Conservation (phyloP, 1,140 invertebrate genomes). For the Mya arenaria region DNA sequence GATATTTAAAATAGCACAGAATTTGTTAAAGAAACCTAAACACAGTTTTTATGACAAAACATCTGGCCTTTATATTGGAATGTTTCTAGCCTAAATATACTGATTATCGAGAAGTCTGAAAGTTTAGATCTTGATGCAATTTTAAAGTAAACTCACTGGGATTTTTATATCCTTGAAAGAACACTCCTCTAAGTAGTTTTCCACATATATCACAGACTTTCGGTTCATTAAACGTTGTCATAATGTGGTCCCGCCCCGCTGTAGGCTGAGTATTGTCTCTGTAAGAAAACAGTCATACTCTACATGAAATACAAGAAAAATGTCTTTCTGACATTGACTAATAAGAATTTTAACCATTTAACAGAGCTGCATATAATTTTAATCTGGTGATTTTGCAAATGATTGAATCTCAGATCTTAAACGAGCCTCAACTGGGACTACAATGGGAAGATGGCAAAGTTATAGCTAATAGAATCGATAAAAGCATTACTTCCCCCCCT, state of each 20-base stretch:
- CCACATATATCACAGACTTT: slow-evolving; percentile 79
- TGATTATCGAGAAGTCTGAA: neutral
- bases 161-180: slow-evolving; percentile 85
- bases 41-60: neutral
- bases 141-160: slow-evolving; percentile 69
- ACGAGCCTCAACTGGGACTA: too few species aligned
- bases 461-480: too few species aligned
- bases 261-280: slow-evolving; percentile 94
- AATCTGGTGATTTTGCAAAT: too few species aligned
- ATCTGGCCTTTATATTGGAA: neutral
- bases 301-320: too few species aligned
- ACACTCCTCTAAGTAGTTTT: slow-evolving; percentile 86
- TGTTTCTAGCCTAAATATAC: neutral
- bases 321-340: too few species aligned
- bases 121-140: neutral
- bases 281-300: too few species aligned
- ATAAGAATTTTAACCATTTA: too few species aligned
- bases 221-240: slow-evolving; percentile 93
- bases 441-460: too few species aligned
- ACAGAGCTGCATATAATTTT: too few species aligned
- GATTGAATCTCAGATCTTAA: too few species aligned
- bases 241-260: slow-evolving; percentile 85
- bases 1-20: neutral
- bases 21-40: neutral
- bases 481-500: too few species aligned